These are phyloP conservation scores for Solenodon paradoxus DNA, from an alignment of 2,113 vertebrate genomes.

Conservation along the genomic window DNA sequence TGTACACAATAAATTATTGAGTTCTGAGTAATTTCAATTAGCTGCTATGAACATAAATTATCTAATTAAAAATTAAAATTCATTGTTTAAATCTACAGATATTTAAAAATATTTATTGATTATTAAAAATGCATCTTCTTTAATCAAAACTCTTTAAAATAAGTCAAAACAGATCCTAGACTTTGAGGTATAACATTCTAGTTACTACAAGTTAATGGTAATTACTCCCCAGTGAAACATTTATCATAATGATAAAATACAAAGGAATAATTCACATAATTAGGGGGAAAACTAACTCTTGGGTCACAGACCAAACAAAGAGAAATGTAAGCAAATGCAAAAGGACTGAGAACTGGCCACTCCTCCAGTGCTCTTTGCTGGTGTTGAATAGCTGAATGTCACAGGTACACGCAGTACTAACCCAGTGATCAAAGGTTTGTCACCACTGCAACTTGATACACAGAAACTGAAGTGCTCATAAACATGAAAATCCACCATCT, in stretches of 20 bases:
- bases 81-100: background rate
- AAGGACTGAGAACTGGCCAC: background rate
- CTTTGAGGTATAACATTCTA: background rate
- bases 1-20: background rate
- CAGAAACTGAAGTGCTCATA: background rate
- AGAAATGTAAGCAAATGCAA: background rate
- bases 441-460: fast-evolving
- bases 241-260: background rate
- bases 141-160: background rate
- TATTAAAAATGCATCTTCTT: background rate
- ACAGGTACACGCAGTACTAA: background rate
- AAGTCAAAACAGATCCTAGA: background rate
- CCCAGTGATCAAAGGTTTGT: background rate
- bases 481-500: background rate
- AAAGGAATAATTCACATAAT: background rate
- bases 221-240: background rate
- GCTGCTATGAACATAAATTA: background rate
- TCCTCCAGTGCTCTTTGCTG: fast-evolving
- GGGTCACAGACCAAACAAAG: background rate
- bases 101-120: background rate
- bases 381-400: background rate
- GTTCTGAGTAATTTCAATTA: background rate
- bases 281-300: background rate
- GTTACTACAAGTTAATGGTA: background rate
- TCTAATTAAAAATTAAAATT: background rate